A percentile compares a stretch with the other conserved stretches of the same genome.
phyloP scores from a whole-genome alignment of 1,140 invertebrate genomes.

The Parapsyche elsis region DNA sequence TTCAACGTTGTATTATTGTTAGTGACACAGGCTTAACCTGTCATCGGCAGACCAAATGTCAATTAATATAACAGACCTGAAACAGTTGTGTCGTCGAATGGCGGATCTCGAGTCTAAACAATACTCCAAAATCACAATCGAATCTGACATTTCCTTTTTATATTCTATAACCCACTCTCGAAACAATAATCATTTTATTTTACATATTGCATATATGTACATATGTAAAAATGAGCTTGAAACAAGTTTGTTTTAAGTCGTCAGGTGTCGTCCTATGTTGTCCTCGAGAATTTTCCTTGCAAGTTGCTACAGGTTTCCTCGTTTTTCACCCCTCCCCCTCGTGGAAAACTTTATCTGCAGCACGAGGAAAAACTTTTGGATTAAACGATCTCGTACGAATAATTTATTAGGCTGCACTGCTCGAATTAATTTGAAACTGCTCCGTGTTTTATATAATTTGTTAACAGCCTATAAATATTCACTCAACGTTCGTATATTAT shows the following conservation, averaged over 20 bases:
- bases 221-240: no score
- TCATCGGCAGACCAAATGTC: neutral
- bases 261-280: constrained; percentile 29
- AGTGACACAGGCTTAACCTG: neutral
- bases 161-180: no score
- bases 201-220: no score
- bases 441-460: neutral
- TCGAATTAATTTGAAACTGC: neutral
- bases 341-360: constrained; percentile 4
- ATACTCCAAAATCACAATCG: no score
- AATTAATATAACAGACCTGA: constrained; percentile 3
- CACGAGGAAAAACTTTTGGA: constrained; percentile 41
- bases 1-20: neutral
- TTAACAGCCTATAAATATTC: neutral
- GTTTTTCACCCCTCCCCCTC: neutral
- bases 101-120: neutral
- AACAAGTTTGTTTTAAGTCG: neutral
- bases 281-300: constrained; percentile 20
- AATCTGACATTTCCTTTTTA: no score
- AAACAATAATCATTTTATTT: no score
- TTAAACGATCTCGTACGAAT: constrained; percentile 40
- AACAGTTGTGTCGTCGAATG: neutral
- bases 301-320: constrained; percentile 27
- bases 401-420: constrained; percentile 34
- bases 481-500: neutral